Base-by-base conservation (phyloP, 2,888 invertebrate species). In the Rugalucina vietnamica region DNA sequence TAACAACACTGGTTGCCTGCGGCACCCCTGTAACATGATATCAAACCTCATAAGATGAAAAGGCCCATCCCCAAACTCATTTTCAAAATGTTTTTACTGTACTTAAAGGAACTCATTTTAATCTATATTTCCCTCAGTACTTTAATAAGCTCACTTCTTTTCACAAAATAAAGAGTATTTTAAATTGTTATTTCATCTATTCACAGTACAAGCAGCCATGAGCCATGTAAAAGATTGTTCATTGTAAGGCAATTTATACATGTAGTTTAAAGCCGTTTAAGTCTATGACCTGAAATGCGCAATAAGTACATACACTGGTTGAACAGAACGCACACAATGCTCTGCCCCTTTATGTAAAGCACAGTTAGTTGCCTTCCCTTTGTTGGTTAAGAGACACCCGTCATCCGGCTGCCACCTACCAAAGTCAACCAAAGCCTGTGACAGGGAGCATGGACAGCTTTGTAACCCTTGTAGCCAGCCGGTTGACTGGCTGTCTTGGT, bases 1-100 rank as follows among this genome's bases (percentile, higher is more conserved):
- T 99, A 99, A 94, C 99, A 99, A 92, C 99, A 99, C 93, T 99
- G 98, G 93, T 99, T 99, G 77, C 99, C 99, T 0, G 95, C 93
- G 8, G 91, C 93, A 4, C 74, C 60, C 14, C 87, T 87, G 39
- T 24, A 54, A 74, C 32, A 34, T 8, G 10, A n/a, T n/a, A n/a
- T n/a, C n/a, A n/a, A n/a, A n/a, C n/a, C n/a, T n/a, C n/a, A n/a
- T n/a, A n/a, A n/a, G n/a, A n/a, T n/a, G n/a, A n/a, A n/a, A n/a
- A n/a, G n/a, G n/a, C n/a, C n/a, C n/a, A n/a, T n/a, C n/a, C n/a
- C n/a, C n/a, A n/a, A n/a, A n/a, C n/a, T n/a, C n/a, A n/a, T n/a
- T n/a, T n/a, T n/a, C n/a, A n/a, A n/a, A n/a, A n/a, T n/a, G n/a
- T n/a, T n/a, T n/a, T n/a, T n/a, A n/a, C n/a, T n/a, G n/a, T n/a